Conservation (phyloP, 64 coral and sea anemone genomes). For the Astreopora myriophthalma region DNA sequence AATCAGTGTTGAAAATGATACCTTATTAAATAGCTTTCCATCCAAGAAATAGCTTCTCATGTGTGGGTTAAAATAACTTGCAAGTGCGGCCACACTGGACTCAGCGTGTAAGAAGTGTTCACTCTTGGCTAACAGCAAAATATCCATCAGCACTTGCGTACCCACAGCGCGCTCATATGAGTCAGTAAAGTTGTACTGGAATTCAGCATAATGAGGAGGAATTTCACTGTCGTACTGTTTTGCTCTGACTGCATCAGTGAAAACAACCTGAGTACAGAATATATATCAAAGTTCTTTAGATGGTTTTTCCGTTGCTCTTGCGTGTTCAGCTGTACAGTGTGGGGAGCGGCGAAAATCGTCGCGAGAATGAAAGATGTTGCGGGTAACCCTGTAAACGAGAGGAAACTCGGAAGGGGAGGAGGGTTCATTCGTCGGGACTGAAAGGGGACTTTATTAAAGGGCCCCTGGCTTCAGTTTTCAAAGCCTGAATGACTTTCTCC, state of each 20-base stretch:
- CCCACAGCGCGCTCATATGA: constrained; percentile 32
- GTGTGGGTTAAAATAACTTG: constrained; percentile 72
- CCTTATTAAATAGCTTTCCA: background rate
- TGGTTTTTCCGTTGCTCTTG: too few species aligned
- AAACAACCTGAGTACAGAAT: constrained; percentile 3
- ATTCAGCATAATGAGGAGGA: background rate
- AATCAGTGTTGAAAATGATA: background rate
- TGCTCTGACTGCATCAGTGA: constrained; percentile 33
- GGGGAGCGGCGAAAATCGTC: too few species aligned
- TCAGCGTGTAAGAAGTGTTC: constrained; percentile 73
- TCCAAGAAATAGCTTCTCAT: constrained; percentile 44
- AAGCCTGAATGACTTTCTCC: too few species aligned
- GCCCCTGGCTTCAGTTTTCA: too few species aligned
- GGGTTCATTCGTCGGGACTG: too few species aligned
- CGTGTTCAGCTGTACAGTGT: too few species aligned
- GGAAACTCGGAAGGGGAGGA: too few species aligned
- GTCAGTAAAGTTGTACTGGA: constrained; percentile 1
- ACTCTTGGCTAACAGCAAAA: constrained; percentile 66
- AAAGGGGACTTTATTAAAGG: too few species aligned
- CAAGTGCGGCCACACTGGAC: constrained; percentile 76
- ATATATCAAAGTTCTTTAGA: too few species aligned
- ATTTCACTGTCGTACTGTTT: background rate
- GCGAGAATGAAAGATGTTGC: too few species aligned
- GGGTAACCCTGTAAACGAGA: too few species aligned
- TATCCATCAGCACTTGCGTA: constrained; percentile 71